Base-by-base conservation (phyloP, 2,797 vertebrate genomes). In the Sylvilagus floridanus region DNA sequence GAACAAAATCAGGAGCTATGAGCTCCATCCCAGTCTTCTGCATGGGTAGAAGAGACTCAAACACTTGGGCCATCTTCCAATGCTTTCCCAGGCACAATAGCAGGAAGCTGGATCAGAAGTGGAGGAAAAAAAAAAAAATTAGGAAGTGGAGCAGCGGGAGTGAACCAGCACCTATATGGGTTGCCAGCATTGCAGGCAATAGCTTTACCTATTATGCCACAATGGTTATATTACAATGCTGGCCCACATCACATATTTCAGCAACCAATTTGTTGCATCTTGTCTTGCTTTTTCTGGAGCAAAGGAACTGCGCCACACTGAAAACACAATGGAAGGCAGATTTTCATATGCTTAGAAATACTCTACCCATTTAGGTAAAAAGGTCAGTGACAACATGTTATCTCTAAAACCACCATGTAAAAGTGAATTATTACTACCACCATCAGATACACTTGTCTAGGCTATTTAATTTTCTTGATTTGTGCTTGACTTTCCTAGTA, bases 311-410 rank as follows among this genome's bases (percentile, higher is more conserved):
- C 17, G 54, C 7, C 22, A 76, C 62, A 54, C 7, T 72, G 79
- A 88, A 21, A 30, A 42, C 17, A 3, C 77, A 65, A 50, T 85
- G 86, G 83, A 85, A n/a, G 21, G 26, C 5, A 4, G 72, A 62
- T 57, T 87, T 94, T 76, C 71, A 88, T 30, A 63, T 35, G 5
- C 7, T 92, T 72, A 84, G 3, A 73, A 47, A 75, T 65, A 96
- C 19, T 90, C 90, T 16, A 60, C 24, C 30, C 9, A 62, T 92
- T 90, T 76, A 76, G 69, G 21, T 82, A 71, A 60, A 88, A 95
- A 95, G n/a, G 12, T 47, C 42, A 82, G 30, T 47, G 22, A 68
- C 10, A 86, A 84, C 28, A 66, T 42, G 7, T 62, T 72, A 57
- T 54, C 24, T 86, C 63, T 57, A 37, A 89, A 84, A 24, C 14